phyloP scores from a whole-genome alignment of 2,888 invertebrate species.

The Mellilla xanthometata region DNA sequence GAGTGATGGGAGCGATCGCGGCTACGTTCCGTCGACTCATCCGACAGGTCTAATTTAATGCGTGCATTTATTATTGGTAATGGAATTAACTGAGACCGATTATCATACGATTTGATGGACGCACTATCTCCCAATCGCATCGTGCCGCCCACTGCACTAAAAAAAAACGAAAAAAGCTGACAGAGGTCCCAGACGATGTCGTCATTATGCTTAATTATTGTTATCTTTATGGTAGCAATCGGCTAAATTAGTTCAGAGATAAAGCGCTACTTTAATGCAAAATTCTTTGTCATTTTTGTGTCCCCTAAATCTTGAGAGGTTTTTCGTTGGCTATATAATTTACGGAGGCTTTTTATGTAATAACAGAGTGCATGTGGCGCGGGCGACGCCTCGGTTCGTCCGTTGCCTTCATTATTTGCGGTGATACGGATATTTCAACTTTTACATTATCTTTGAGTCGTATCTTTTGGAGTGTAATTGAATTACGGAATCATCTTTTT shows the following conservation, averaged over 20 bases:
- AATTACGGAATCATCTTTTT: constrained; percentile 47
- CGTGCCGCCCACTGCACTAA: constrained; percentile 71
- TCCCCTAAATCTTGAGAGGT: constrained; percentile 47
- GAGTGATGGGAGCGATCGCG: constrained; percentile 72
- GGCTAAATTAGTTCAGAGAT: constrained; percentile 65
- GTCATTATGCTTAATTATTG: constrained; percentile 80
- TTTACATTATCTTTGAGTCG: constrained; percentile 53
- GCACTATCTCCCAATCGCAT: constrained; percentile 73
- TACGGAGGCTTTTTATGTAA: constrained; percentile 50
- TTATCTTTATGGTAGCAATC: constrained; percentile 80
- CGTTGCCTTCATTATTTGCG: constrained; percentile 72
- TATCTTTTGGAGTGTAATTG: constrained; percentile 50
- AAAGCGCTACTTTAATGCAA: constrained; percentile 66
- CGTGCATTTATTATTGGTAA: constrained; percentile 82
- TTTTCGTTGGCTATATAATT: constrained; percentile 48
- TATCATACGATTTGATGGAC: constrained; percentile 82
- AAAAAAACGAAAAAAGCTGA: constrained; percentile 47
- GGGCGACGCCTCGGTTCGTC: constrained; percentile 50
- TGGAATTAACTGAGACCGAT: constrained; percentile 81
- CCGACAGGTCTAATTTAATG: constrained; percentile 80
- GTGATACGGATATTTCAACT: constrained; percentile 68
- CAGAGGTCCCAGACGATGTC: constrained; percentile 59
- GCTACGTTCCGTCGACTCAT: constrained; percentile 74
- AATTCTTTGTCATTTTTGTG: constrained; percentile 63
- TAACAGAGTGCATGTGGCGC: constrained; percentile 64